Percentiles rank a stretch among this genome's conserved stretches.
Evolutionary conservation across 2,797 vertebrate species (phyloP).

Genomic region (Helostoma temminkii): DNA sequence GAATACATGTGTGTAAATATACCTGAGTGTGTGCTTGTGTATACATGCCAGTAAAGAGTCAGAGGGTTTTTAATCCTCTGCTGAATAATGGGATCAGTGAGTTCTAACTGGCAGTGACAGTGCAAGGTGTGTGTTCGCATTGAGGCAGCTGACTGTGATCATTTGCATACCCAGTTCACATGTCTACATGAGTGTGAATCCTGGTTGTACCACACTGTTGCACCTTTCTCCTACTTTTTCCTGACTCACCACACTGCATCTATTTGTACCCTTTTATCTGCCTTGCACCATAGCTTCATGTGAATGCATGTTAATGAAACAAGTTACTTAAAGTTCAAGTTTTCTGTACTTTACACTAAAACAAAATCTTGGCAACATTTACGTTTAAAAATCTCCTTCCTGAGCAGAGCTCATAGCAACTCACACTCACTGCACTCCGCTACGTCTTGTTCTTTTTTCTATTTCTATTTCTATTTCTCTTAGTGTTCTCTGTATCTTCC

Average conservation of each 20-base stretch:
- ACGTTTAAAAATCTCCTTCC: too few species aligned
- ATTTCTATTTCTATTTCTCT: too few species aligned
- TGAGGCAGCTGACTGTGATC: conserved; percentile 29
- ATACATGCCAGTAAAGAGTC: conserved; percentile 10
- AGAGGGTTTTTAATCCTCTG: conserved; percentile 20
- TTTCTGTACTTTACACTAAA: too few species aligned
- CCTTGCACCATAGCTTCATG: neutral
- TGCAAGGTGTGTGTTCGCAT: conserved; percentile 35
- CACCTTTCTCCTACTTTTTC: conserved; percentile 20
- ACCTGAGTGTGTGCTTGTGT: neutral
- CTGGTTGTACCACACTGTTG: conserved; percentile 7
- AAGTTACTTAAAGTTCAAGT: neutral
- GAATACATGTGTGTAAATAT: conserved; percentile 14
- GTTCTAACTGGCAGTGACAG: conserved; percentile 24
- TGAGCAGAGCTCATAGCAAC: too few species aligned
- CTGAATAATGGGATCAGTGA: conserved; percentile 47
- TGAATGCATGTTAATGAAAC: neutral
- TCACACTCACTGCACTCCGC: too few species aligned
- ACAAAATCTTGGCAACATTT: too few species aligned
- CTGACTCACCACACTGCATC: conserved; percentile 9
- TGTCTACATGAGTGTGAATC: conserved; percentile 28
- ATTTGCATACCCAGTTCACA: conserved; percentile 29
- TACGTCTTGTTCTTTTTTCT: too few species aligned
- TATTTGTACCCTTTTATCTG: neutral
- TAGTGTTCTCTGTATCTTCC: too few species aligned